Evolutionary conservation across 2,113 vertebrate species (phyloP).

Genomic region (Heterocephalus glaber): DNA sequence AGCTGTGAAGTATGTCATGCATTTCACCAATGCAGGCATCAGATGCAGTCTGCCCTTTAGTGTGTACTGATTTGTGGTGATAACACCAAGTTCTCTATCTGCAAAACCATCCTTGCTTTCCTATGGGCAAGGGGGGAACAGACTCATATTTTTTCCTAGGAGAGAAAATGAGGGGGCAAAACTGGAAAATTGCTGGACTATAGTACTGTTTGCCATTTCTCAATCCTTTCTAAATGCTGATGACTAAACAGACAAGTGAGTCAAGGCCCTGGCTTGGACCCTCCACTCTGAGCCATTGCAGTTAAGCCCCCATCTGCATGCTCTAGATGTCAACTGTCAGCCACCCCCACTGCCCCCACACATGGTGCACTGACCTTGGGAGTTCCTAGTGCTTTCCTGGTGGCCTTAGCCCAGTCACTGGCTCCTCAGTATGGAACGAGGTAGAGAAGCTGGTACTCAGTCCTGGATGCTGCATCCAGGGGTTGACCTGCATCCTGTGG

Average conservation of each 20-base stretch:
- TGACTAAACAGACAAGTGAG: neutral
- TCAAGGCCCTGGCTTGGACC: neutral
- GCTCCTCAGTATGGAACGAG: neutral
- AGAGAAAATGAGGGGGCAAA: neutral
- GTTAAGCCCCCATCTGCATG: neutral
- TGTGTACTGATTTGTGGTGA: neutral
- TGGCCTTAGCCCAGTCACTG: neutral
- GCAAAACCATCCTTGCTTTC: neutral
- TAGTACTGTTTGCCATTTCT: neutral
- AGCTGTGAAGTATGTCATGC: fast-evolving
- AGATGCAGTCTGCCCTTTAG: neutral
- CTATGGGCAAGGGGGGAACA: neutral
- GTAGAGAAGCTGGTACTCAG: neutral
- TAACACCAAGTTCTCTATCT: neutral
- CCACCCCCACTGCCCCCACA: neutral
- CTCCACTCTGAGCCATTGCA: neutral
- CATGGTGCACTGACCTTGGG: neutral
- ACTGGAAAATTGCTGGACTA: neutral
- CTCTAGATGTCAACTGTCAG: neutral
- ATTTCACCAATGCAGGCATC: neutral
- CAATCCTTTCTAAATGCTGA: neutral
- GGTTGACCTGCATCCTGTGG: fast-evolving
- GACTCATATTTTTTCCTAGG: neutral
- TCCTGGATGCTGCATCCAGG: neutral
- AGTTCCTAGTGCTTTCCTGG: neutral